Percentiles rank a stretch among this genome's conserved stretches.
These are phyloP conservation scores for Dusona sp. DNA, from an alignment of 2,888 invertebrate species.

Conservation along the genomic window DNA sequence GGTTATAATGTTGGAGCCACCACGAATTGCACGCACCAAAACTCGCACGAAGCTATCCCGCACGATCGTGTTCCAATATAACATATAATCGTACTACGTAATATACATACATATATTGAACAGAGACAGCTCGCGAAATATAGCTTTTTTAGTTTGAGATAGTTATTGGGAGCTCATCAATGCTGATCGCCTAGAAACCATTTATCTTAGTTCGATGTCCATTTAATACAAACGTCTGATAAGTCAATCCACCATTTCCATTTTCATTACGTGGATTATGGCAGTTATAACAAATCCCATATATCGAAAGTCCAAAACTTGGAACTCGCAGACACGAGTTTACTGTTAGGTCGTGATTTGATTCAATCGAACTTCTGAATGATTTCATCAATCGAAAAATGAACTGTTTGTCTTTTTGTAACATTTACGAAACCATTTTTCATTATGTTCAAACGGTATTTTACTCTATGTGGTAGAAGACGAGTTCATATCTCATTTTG, in stretches of 20 bases:
- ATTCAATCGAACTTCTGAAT: background rate
- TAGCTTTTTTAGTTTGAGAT: constrained; percentile 51
- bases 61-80: constrained; percentile 57
- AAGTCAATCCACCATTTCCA: constrained; percentile 28
- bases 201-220: background rate
- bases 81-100: constrained; percentile 43
- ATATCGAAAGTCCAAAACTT: background rate
- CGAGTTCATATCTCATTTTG: background rate
- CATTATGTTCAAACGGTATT: too few relatives aligned
- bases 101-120: background rate
- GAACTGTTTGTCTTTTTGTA: background rate
- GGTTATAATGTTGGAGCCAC: constrained; percentile 46
- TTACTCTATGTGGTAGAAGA: background rate
- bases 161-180: constrained; percentile 50
- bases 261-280: constrained; percentile 45
- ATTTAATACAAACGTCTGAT: background rate
- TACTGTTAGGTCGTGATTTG: background rate
- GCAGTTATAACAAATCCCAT: constrained; percentile 26
- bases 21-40: constrained; percentile 52
- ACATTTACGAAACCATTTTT: background rate
- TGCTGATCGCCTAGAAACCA: constrained; percentile 29
- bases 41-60: constrained; percentile 40
- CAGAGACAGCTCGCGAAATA: background rate
- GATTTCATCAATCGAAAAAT: background rate
- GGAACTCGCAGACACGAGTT: background rate